Percentiles rank a stretch among this genome's conserved stretches.
phyloP scores from a whole-genome alignment of 2,113 vertebrate genomes.

The Corythaixoides concolor region DNA sequence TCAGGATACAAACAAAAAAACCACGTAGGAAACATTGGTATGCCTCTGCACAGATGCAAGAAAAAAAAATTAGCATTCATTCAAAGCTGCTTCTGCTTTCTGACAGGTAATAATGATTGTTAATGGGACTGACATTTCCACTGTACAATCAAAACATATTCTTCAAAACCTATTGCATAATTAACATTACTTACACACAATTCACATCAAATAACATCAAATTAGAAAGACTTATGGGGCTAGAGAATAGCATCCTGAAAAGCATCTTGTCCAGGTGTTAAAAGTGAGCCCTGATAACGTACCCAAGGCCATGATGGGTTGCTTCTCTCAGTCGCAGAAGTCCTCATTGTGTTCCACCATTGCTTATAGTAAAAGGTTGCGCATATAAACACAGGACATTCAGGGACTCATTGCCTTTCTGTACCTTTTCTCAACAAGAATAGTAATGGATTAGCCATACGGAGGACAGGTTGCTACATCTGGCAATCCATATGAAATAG shows the following conservation, averaged over 20 bases:
- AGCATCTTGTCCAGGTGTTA: not conserved
- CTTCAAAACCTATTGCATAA: conserved; percentile 64
- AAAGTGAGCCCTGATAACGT: not conserved
- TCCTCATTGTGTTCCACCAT: not conserved
- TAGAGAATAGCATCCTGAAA: conserved; percentile 9
- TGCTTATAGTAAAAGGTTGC: not conserved
- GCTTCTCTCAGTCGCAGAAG: not conserved
- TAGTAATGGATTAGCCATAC: not conserved
- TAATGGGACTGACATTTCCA: conserved; percentile 78
- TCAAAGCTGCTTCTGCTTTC: conserved; percentile 27
- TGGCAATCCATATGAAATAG: not conserved
- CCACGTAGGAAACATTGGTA: not conserved
- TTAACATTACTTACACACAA: conserved; percentile 66
- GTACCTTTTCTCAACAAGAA: not conserved
- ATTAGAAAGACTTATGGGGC: conserved; percentile 47
- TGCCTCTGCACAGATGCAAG: not conserved
- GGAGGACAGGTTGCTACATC: not conserved
- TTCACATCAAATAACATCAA: conserved; percentile 55
- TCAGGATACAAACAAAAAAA: not conserved
- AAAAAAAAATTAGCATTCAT: conserved; percentile 57
- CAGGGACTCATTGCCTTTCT: not conserved
- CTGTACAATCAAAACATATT: conserved; percentile 58
- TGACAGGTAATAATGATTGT: conserved; percentile 68
- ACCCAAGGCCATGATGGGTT: not conserved
- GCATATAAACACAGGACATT: fast-evolving